Evolutionary conservation across 2,113 vertebrate species (phyloP), one percentile per base, ranked within the genome.

Genomic region (Paramormyrops kingsleyae): DNA sequence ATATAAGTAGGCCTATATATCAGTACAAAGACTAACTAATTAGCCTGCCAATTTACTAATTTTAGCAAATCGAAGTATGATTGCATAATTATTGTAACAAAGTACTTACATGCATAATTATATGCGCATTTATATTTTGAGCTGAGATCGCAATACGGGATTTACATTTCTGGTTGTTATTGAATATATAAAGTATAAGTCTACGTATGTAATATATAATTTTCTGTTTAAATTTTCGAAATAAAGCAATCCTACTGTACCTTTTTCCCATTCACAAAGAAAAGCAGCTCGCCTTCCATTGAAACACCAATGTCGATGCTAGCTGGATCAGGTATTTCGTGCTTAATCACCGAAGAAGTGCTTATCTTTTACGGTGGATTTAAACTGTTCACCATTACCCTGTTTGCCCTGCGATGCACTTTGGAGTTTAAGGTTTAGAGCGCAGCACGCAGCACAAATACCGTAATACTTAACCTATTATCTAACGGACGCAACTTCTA

Each of bases 191-290:
- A 21, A 56, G 53, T 56, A 21, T 21, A 19, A 8, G 17, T 24
- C 39, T 46, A n/a, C 21, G 12, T 39, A 59, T 66, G 9, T 87
- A 21, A 66, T 31, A 46, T 35, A 15, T 27, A 56, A 7, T 74
- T 77, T 5, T 52, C 0, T 84, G 47, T 24, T 17, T 52, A 56
- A 21, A 85, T 88, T 44, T 56, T 19, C 35, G 24, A 50, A 52
- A 87, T 21, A 89, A 62, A 70, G 42, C 24, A 42, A n/a, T n/a
- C 24, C n/a, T 17, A 39, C 49, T 95, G 94, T 96, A 99, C 98
- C 97, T 99, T 99, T 94, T 94, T 98, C 42, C 98, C 98, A 91
- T 99, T 99, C 62, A 99, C 97, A 93, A 98, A 99, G 95, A 99
- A 97, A 93, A 99, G 89, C 74, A 99, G 93, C 24, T 97, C 94